These are phyloP conservation scores for Numenius phaeopus DNA, from an alignment of 2,797 vertebrate species.

Conservation along the genomic window DNA sequence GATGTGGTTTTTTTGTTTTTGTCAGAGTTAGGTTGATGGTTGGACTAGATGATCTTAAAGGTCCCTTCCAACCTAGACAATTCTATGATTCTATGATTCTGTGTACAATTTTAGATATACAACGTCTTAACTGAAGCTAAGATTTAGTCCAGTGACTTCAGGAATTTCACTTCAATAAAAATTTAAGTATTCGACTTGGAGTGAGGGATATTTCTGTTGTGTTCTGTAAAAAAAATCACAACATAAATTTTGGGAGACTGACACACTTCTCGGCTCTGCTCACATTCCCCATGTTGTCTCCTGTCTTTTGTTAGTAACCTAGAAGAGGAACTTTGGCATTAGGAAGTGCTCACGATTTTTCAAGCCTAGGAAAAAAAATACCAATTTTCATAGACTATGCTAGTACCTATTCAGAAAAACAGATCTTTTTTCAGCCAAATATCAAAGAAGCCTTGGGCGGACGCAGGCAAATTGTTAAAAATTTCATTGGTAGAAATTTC, in stretches of 20 bases:
- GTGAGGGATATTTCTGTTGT: neutral
- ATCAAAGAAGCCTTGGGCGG: neutral
- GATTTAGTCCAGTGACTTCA: neutral
- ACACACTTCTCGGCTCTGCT: neutral
- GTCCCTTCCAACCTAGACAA: too few relatives aligned
- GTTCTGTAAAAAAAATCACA: neutral
- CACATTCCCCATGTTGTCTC: neutral
- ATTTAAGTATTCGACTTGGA: neutral
- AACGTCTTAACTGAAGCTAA: neutral
- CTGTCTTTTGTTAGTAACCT: neutral
- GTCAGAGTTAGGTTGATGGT: too few relatives aligned
- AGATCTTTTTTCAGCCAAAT: neutral
- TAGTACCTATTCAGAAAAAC: neutral
- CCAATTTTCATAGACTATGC: neutral
- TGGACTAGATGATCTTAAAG: too few relatives aligned
- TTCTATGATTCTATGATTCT: too few relatives aligned
- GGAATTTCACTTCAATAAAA: neutral
- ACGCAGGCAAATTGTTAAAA: neutral
- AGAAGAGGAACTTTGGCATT: neutral
- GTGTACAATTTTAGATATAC: neutral
- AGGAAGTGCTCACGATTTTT: neutral
- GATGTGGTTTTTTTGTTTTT: too few relatives aligned
- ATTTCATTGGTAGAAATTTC: conserved; percentile 13
- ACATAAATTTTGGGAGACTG: neutral
- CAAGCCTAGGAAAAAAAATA: neutral